phyloP scores from a whole-genome alignment of 2,888 invertebrate genomes.

The Scelioninae gen. 1 region DNA sequence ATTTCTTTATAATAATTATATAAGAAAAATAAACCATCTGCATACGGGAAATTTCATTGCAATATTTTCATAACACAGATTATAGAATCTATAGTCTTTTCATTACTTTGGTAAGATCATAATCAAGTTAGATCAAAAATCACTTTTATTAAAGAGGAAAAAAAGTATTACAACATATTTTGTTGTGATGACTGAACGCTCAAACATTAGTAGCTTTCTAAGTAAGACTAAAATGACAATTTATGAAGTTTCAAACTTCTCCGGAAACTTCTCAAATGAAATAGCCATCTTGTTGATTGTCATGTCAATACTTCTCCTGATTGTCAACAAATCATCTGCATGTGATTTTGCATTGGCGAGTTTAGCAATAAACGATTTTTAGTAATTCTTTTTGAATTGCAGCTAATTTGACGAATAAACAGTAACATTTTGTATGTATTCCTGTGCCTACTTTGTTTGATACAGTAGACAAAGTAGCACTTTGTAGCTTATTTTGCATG shows the following conservation, averaged over 20 bases:
- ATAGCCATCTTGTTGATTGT: slow-evolving; percentile 14
- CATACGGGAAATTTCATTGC: background rate
- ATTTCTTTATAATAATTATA: background rate
- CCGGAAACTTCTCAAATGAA: background rate
- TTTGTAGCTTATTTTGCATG: background rate
- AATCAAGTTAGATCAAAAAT: background rate
- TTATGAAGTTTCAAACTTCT: background rate
- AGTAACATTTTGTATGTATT: background rate
- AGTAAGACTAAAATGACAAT: slow-evolving; percentile 3
- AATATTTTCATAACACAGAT: slow-evolving; percentile 1
- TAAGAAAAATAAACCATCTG: background rate
- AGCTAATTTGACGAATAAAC: slow-evolving; percentile 3
- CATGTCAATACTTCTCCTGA: slow-evolving; percentile 11
- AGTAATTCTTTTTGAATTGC: slow-evolving; percentile 21
- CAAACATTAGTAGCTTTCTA: background rate
- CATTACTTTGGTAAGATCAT: background rate
- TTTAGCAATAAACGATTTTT: background rate
- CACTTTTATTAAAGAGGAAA: background rate
- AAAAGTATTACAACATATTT: background rate
- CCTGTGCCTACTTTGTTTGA: background rate
- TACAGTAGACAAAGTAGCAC: background rate
- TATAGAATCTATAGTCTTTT: slow-evolving; percentile 5
- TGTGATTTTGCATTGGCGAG: slow-evolving; percentile 8
- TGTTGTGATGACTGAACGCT: background rate
- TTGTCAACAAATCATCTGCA: slow-evolving; percentile 15